Evolutionary conservation across 1,140 invertebrate species (phyloP).

Genomic region (Caenorhabditis tropicalis): DNA sequence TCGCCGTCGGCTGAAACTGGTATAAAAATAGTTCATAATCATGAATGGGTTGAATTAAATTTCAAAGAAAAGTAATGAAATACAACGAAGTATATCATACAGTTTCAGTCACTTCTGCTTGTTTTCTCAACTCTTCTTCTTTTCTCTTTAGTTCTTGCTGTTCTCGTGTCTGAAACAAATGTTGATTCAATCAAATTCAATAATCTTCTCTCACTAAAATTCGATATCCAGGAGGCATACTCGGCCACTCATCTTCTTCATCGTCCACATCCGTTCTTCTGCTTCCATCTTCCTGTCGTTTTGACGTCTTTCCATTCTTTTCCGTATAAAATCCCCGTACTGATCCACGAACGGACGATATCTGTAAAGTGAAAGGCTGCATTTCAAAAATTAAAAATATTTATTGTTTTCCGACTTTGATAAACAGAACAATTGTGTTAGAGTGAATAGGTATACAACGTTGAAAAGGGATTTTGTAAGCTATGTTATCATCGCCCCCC

Average conservation of each 20-base stretch:
- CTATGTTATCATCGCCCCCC: too few species aligned
- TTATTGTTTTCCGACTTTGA: background rate
- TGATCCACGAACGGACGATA: conserved; percentile 5
- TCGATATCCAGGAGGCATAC: background rate
- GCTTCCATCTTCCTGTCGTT: background rate
- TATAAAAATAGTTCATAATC: too few species aligned
- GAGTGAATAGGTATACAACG: background rate
- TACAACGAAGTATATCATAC: background rate
- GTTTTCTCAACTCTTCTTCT: background rate
- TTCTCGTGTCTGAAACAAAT: background rate
- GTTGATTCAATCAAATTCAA: background rate
- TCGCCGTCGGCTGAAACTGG: background rate
- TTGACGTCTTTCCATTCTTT: background rate
- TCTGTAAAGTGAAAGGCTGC: background rate
- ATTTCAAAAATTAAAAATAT: background rate
- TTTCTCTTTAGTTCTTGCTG: background rate
- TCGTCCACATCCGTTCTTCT: background rate
- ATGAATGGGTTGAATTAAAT: background rate
- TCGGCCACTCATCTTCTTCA: background rate
- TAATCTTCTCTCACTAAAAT: background rate
- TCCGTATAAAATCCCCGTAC: background rate
- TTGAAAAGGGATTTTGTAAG: background rate
- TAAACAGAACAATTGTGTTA: background rate
- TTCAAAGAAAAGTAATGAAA: too few species aligned
- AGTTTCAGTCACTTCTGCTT: background rate